These are phyloP conservation scores for Sebastiscus tertius DNA, from an alignment of 2,797 vertebrate species.

Conservation along the genomic window DNA sequence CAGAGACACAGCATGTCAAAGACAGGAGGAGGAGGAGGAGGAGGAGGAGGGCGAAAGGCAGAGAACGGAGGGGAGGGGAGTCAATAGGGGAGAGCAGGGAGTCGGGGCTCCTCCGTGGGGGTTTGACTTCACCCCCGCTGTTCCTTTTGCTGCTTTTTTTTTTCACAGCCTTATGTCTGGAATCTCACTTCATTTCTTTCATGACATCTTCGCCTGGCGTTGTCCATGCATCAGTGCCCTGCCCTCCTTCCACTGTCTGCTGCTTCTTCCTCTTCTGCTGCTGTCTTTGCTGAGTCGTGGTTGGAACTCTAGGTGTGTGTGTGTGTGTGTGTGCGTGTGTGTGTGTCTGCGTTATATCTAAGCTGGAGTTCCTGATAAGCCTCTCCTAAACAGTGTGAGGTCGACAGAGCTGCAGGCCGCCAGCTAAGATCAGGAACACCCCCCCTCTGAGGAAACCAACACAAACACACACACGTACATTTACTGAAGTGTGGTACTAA, in stretches of 20 bases:
- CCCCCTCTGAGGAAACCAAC: conserved; percentile 30
- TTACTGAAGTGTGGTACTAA: too few species aligned
- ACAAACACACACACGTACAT: not conserved
- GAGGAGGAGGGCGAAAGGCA: conserved; percentile 30
- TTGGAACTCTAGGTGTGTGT: conserved; percentile 31
- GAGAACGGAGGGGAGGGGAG: conserved; percentile 7
- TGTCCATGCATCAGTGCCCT: conserved; percentile 70
- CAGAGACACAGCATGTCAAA: conserved; percentile 58
- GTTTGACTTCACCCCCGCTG: conserved; percentile 46
- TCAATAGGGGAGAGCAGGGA: conserved; percentile 44
- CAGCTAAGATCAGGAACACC: conserved; percentile 57
- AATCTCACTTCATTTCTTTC: conserved; percentile 67
- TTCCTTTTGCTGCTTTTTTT: conserved; percentile 35
- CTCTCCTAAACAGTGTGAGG: conserved; percentile 64
- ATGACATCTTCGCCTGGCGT: conserved; percentile 56
- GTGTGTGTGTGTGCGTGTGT: not conserved
- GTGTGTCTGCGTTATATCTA: conserved; percentile 30
- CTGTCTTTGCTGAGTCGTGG: conserved; percentile 41
- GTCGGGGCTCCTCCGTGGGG: conserved; percentile 54
- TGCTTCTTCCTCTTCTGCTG: conserved; percentile 3
- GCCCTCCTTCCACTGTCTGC: conserved; percentile 60
- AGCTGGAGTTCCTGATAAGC: conserved; percentile 67
- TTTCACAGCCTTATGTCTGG: conserved; percentile 45
- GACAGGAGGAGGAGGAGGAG: conserved; percentile 9
- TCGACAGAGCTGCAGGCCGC: conserved; percentile 57